These are phyloP conservation scores for Gasterosteus aculeatus DNA, from an alignment of 2,113 vertebrate genomes.

Conservation along the genomic window DNA sequence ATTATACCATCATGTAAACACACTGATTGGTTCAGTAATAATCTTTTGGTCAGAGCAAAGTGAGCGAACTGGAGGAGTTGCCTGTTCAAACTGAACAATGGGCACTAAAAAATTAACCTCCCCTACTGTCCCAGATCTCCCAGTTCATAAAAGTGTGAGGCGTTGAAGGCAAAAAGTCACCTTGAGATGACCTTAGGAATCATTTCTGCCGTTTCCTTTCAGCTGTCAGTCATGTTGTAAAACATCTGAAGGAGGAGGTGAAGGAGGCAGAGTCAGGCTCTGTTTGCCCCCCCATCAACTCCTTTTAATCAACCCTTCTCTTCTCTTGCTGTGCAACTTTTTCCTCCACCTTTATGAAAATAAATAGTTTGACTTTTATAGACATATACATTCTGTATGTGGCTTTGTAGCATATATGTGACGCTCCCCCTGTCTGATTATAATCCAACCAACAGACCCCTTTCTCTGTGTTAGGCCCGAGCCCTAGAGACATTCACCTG, in stretches of 20 bases:
- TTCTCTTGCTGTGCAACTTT: not conserved
- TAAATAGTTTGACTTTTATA: not conserved
- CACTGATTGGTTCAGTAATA: not conserved
- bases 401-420: not conserved
- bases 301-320: not conserved
- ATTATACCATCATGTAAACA: too few species aligned
- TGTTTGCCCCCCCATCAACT: not conserved
- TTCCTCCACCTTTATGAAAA: not conserved
- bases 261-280: too few species aligned
- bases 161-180: not conserved
- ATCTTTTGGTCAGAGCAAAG: not conserved
- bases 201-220: not conserved
- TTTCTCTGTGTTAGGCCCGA: slow-evolving; percentile 28
- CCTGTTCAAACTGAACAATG: not conserved
- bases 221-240: slow-evolving; percentile 3
- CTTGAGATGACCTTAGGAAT: slow-evolving; percentile 2
- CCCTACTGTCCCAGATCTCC: not conserved
- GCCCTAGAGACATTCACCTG: slow-evolving; percentile 35
- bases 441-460: slow-evolving; percentile 1
- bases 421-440: not conserved
- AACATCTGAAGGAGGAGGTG: not conserved
- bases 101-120: not conserved
- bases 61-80: not conserved
- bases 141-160: not conserved
- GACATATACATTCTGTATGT: not conserved